A percentile compares a stretch with the other conserved stretches of the same genome.
Evolutionary conservation across 2,888 invertebrate genomes (phyloP).

Genomic region (Anaspis maculata): DNA sequence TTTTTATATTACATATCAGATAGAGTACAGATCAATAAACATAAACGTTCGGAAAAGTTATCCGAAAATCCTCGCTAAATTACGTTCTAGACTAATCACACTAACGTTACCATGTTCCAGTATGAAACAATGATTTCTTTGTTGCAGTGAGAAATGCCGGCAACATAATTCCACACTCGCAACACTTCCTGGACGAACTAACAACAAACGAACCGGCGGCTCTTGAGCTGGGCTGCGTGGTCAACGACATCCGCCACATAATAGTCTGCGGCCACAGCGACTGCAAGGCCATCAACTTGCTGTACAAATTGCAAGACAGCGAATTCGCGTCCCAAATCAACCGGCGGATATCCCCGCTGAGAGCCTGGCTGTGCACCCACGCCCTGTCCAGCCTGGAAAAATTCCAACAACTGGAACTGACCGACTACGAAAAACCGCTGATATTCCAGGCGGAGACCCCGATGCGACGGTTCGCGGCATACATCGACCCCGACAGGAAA

Average conservation of each 20-base stretch:
- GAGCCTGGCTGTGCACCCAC: conserved; percentile 87
- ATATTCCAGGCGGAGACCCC: conserved; percentile 82
- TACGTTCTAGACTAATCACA: no score
- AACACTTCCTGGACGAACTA: conserved; percentile 76
- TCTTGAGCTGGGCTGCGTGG: conserved; percentile 85
- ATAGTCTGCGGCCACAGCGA: conserved; percentile 97
- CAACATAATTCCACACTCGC: conserved; percentile 88
- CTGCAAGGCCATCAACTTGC: conserved; percentile 94
- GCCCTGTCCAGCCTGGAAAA: conserved; percentile 73
- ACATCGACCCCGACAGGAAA: conserved; percentile 87
- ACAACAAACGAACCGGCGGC: conserved; percentile 95
- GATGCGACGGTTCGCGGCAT: conserved; percentile 80
- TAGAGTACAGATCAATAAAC: no score
- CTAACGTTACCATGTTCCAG: no score
- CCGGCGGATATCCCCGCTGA: conserved; percentile 75
- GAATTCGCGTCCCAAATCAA: conserved; percentile 67
- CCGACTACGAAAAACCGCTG: conserved; percentile 62
- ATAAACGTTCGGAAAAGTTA: no score
- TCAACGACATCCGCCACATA: conserved; percentile 84
- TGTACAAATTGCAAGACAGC: conserved; percentile 73
- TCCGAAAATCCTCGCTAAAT: no score
- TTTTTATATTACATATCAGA: no score
- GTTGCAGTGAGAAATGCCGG: conserved; percentile 92
- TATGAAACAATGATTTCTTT: no score
- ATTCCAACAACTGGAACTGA: conserved; percentile 62